Base-by-base conservation (phyloP, 2,113 vertebrate species). In the Callorhinus ursinus region DNA sequence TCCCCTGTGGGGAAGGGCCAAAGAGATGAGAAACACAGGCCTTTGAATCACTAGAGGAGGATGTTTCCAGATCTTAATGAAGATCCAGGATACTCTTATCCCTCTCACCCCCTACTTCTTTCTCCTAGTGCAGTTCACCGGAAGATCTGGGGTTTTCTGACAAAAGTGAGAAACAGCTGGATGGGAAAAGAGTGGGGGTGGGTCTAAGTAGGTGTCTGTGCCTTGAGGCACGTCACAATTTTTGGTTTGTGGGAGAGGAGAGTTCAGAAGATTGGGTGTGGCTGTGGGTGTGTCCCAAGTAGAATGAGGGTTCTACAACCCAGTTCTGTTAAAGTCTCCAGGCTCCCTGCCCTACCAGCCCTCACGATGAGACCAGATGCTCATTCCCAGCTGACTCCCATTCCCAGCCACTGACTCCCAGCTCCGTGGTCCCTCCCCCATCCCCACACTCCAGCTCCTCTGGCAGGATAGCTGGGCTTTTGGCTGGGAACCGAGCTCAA, bases 401-500 rank as follows among this genome's bases (percentile, higher is more conserved):
- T 77, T 80, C 90, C 53, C 74, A 87, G 12, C 28, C 90, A 36
- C 67, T 4, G 0, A 6, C 83, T 72, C 83, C 92, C 89, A 83
- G 67, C 22, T 88, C 76, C 90, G 53, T 53, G 36, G 83, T 49
- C 90, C 93, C 87, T 74, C 94, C 97, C 96, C 72, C 63, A 31
- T 19, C 39, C 31, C 63, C 87, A n/a, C 53, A 13, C 72, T 76
- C 49, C 74, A 84, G 69, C 51, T 80, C 96, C 31, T 1, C 28
- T 95, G 96, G 97, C 96, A 81, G 72, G 79, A 88, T 55, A n/a
- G 57, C 93, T 87, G 67, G 85, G 76, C 83, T 90, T 90, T 92
- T 96, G 97, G 96, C 97, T 95, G 91, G 86, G 96, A 97, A 91
- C 86, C 55, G 31, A 94, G 88, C 95, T 97, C 84, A 71, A 71